Evolutionary conservation across 2,113 vertebrate species (phyloP).

Genomic region (Excalfactoria chinensis): DNA sequence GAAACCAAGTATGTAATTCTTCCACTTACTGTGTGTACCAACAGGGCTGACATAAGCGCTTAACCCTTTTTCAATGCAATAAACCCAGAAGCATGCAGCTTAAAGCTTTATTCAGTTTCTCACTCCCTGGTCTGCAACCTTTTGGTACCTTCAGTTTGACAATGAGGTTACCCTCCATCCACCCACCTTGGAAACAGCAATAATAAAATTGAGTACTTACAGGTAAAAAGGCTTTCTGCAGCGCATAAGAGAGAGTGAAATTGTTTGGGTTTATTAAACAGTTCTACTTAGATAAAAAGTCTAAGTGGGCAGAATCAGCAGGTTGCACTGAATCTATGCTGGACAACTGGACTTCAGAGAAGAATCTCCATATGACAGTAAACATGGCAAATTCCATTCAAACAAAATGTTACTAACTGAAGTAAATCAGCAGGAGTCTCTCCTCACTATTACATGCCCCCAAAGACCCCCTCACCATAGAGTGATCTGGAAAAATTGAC

Average conservation of each 20-base stretch:
- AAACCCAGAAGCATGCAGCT: rapidly evolving
- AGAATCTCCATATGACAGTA: not conserved
- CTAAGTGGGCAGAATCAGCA: not conserved
- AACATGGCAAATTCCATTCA: not conserved
- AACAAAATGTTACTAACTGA: not conserved
- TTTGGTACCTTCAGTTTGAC: not conserved
- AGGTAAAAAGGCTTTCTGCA: not conserved
- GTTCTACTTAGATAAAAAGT: not conserved
- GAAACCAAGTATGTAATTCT: rapidly evolving
- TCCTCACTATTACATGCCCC: not conserved
- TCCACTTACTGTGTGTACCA: rapidly evolving
- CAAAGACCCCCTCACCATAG: not conserved
- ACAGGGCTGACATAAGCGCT: rapidly evolving
- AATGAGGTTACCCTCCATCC: not conserved
- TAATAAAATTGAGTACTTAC: not conserved
- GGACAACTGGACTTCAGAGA: not conserved
- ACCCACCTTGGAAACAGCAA: not conserved
- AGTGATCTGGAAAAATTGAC: not conserved
- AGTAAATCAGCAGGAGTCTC: not conserved
- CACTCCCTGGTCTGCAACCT: rapidly evolving
- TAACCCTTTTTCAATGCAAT: not conserved
- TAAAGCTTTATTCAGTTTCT: not conserved
- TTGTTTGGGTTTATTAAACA: rapidly evolving
- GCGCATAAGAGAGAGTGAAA: rapidly evolving
- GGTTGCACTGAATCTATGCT: not conserved